Base-by-base conservation (phyloP, 2,888 invertebrate species). In the Campopleginae sp. region DNA sequence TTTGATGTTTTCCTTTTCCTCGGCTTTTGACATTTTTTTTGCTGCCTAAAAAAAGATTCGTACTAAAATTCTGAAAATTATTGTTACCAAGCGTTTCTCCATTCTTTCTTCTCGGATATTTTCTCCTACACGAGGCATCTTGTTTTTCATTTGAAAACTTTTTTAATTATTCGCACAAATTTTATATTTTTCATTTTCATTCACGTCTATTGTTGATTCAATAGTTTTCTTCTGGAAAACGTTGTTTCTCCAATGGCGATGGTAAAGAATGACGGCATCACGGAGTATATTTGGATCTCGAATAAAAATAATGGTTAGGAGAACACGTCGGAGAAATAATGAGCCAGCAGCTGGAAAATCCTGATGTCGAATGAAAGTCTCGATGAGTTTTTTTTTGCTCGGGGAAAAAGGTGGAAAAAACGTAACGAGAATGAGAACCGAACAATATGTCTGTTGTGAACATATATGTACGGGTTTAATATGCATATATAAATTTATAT, bases 351-450 rank as follows among this genome's bases (percentile, higher is more conserved):
- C 27, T 27, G 58, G 14, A 27, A 58, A 58, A 27, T 58, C 14
- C 14, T 58, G 14, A 58, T n/a, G 38, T 65, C 48, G 19, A 44
- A 58, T 38, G 19, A 17, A 61, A 23, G 27, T 54, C 33, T 3
- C 17, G 38, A 58, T 6, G 14, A 72, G 48, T 46, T 42, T 71
- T 68, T 68, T 19, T 75, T 84, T 78, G 68, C 42, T 51, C 33
- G 51, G 19, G 65, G 38, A 7, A 23, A 14, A 46, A 82, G 74
- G 66, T 42, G 42, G 61, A 31, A 58, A 58, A 27, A 27, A 58
- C 14, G 27, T 27, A 27, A 58, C 27, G 61, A 74, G 81, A 63
- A 80, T 54, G 51, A 72, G 65, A 77, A 71, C 12, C 61, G 66
- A 63, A 76, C 31, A n/a, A 77, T 54, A 54, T 71, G 27, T 23